Evolutionary conservation across 2,797 vertebrate species (phyloP).

Genomic region (Brachyalestes nurse): DNA sequence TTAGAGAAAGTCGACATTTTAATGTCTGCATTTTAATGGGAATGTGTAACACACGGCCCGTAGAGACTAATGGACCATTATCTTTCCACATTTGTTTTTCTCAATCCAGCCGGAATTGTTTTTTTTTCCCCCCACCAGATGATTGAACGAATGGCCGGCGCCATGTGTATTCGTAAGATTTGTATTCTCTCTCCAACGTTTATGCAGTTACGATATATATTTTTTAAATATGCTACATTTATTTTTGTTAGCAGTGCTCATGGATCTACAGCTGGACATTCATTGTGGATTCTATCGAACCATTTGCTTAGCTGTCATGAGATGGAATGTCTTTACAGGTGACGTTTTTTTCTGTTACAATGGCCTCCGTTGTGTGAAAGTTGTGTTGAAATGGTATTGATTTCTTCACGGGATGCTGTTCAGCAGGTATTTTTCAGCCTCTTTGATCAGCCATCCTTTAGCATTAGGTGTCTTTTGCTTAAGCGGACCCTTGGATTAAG

Average conservation of each 20-base stretch:
- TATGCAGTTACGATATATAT: not conserved
- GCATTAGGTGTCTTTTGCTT: constrained; percentile 31
- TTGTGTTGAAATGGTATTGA: constrained; percentile 22
- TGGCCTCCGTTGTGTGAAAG: constrained; percentile 20
- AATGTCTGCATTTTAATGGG: constrained; percentile 61
- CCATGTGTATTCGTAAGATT: constrained; percentile 41
- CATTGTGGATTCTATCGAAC: constrained; percentile 16
- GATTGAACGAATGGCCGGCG: constrained; percentile 42
- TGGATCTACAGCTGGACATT: not conserved
- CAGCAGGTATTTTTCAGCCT: constrained; percentile 34
- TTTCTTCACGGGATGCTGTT: constrained; percentile 41
- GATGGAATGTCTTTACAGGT: constrained; percentile 14
- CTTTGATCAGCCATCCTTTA: constrained; percentile 34
- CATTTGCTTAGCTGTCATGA: constrained; percentile 19
- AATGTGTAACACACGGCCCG: constrained; percentile 55
- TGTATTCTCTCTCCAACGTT: constrained; percentile 19
- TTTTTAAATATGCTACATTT: constrained; percentile 16
- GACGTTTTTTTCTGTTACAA: constrained; percentile 22
- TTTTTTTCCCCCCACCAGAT: constrained; percentile 17
- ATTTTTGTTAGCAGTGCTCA: constrained; percentile 11
- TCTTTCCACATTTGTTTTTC: constrained; percentile 59
- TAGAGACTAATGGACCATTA: constrained; percentile 61
- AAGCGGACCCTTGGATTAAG: constrained; percentile 39
- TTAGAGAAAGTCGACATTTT: constrained; percentile 54
- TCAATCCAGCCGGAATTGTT: constrained; percentile 52